Evolutionary conservation across 2,888 invertebrate genomes (phyloP).

Genomic region (Bombyx huttoni): DNA sequence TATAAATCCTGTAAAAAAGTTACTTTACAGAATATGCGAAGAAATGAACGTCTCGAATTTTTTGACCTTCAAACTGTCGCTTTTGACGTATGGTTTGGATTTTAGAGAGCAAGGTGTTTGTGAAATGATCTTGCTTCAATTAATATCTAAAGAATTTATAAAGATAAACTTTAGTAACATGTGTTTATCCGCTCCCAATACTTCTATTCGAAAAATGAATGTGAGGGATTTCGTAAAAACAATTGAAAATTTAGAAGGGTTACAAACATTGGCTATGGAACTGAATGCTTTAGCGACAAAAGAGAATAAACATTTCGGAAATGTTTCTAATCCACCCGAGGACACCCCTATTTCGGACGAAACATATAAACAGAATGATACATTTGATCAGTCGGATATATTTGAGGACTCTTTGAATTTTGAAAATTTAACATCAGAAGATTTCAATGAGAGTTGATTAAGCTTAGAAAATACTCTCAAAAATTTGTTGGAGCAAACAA

Average conservation of each 20-base stretch:
- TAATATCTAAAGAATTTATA: constrained; percentile 50
- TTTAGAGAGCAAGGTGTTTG: constrained; percentile 37
- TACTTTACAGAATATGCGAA: constrained; percentile 52
- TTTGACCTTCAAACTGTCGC: constrained; percentile 35
- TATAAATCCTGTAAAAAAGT: constrained; percentile 47
- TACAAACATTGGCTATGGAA: constrained; percentile 27
- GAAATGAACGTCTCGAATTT: constrained; percentile 33
- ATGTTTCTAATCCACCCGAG: not conserved
- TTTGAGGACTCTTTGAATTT: not conserved
- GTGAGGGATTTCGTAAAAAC: constrained; percentile 35
- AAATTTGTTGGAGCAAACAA: too few species aligned
- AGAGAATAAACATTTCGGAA: constrained; percentile 13
- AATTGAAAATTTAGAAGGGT: constrained; percentile 32
- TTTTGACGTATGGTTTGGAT: constrained; percentile 37
- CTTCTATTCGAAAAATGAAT: constrained; percentile 12
- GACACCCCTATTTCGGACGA: not conserved
- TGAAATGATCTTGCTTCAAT: constrained; percentile 46
- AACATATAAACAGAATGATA: not conserved
- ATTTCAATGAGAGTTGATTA: too few species aligned
- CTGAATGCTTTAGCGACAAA: constrained; percentile 30
- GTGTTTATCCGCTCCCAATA: constrained; percentile 13
- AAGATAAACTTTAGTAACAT: constrained; percentile 18
- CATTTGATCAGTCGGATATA: not conserved
- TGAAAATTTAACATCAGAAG: not conserved
- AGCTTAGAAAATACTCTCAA: too few species aligned